phyloP scores from a whole-genome alignment of 1,140 invertebrate genomes.

The Thrips palmi region DNA sequence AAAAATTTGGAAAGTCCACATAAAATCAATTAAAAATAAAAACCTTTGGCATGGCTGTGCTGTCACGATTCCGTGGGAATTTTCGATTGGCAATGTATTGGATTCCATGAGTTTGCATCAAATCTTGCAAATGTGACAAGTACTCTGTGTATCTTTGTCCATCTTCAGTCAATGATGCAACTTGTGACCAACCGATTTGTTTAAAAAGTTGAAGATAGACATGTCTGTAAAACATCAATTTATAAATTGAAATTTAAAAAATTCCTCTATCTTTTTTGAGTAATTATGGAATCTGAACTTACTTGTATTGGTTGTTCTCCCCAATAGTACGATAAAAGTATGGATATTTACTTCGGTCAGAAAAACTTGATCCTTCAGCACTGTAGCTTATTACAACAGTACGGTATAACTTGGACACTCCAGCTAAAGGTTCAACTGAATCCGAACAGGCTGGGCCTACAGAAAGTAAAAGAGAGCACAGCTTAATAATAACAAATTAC shows the following conservation, averaged over 20 bases:
- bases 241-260: neutral
- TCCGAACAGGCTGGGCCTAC: conserved; percentile 67
- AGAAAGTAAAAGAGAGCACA: no score
- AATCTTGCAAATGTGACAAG: conserved; percentile 47
- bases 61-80: conserved; percentile 34
- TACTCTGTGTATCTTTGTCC: conserved; percentile 68
- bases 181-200: conserved; percentile 42
- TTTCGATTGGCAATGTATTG: conserved; percentile 49
- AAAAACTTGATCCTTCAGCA: conserved; percentile 54
- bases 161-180: conserved; percentile 58
- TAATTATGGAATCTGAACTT: conserved; percentile 15
- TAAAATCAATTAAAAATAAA: conserved; percentile 2
- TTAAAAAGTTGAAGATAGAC: conserved; percentile 49
- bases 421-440: conserved; percentile 63
- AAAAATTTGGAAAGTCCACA: neutral
- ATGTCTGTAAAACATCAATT: conserved; percentile 20
- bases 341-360: conserved; percentile 50
- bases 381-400: conserved; percentile 65
- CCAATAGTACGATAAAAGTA: conserved; percentile 73
- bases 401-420: conserved; percentile 57
- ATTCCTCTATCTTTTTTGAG: neutral
- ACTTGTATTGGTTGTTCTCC: conserved; percentile 55
- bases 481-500: no score
- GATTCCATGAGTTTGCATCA: conserved; percentile 38
- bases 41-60: conserved; percentile 29